phyloP scores from a whole-genome alignment of 2,113 vertebrate species.

The Petrocephalus microphthalmus region DNA sequence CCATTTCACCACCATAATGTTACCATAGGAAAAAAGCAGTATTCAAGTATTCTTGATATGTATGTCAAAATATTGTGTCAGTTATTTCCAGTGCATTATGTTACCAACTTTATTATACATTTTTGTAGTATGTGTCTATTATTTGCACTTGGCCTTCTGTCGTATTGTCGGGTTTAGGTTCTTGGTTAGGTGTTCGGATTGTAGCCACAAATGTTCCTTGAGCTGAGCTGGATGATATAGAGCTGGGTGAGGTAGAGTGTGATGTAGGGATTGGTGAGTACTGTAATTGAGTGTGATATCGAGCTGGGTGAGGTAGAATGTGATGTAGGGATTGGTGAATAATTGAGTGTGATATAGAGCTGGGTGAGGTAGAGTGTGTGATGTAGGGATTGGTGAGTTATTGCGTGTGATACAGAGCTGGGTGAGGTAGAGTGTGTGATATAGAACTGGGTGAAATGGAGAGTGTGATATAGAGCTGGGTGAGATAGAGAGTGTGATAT shows the following conservation, averaged over 20 bases:
- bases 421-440: neutral
- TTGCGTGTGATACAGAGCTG: neutral
- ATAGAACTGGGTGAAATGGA: neutral
- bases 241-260: neutral
- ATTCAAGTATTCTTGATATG: slow-evolving; percentile 46
- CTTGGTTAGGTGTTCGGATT: neutral
- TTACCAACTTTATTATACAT: slow-evolving; percentile 56
- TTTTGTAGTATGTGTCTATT: slow-evolving; percentile 31
- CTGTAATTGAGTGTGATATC: neutral
- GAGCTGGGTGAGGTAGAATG: neutral
- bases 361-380: neutral
- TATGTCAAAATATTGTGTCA: slow-evolving; percentile 35
- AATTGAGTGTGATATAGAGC: neutral
- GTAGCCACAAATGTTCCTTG: neutral
- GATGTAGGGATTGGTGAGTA: neutral
- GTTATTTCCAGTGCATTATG: slow-evolving; percentile 60
- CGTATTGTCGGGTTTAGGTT: neutral
- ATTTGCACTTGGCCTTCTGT: neutral
- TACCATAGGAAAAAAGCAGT: slow-evolving; percentile 15
- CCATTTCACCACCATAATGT: neutral
- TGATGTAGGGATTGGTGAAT: neutral
- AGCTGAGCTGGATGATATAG: neutral
- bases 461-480: neutral
- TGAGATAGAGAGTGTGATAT: neutral
- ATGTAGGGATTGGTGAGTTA: neutral